These are phyloP conservation scores for Holacanthella duospinosa DNA, from an alignment of 2,888 invertebrate species.

Conservation along the genomic window DNA sequence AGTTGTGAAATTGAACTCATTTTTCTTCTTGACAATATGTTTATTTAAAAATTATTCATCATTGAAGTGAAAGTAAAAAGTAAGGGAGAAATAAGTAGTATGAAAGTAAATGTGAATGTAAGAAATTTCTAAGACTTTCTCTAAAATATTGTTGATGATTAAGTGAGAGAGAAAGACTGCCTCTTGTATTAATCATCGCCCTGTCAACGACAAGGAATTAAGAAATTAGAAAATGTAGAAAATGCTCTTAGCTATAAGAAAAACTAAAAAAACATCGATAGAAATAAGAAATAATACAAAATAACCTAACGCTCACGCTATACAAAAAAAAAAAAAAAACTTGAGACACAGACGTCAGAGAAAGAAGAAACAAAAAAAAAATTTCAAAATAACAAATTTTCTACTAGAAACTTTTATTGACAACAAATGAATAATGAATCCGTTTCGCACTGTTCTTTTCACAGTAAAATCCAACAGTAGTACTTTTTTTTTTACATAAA, in stretches of 20 bases:
- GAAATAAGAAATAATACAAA: not conserved
- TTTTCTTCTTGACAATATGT: too few species aligned
- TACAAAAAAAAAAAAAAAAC: not conserved
- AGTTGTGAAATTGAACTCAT: too few species aligned
- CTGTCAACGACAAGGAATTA: conserved; percentile 10
- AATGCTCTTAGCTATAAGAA: not conserved
- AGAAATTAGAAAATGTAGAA: conserved; percentile 6
- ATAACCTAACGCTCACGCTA: not conserved
- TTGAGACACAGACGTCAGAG: too few species aligned
- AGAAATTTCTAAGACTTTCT: too few species aligned
- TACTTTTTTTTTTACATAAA: not conserved
- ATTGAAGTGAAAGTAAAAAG: too few species aligned
- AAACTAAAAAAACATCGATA: not conserved
- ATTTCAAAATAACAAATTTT: too few species aligned
- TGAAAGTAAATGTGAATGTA: too few species aligned
- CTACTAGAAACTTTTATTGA: conserved; percentile 7
- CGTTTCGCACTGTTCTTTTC: not conserved
- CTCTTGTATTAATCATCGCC: conserved; percentile 18
- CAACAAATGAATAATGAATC: conserved; percentile 10
- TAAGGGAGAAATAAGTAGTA: too few species aligned
- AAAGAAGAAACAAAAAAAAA: too few species aligned
- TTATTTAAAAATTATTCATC: too few species aligned
- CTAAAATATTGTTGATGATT: conserved; percentile 18
- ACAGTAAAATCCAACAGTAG: not conserved
- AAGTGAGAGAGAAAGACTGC: conserved; percentile 12